A percentile compares a stretch with the other conserved stretches of the same genome.
Conservation (phyloP, 2,113 vertebrate genomes). For the Tringa solitaria region DNA sequence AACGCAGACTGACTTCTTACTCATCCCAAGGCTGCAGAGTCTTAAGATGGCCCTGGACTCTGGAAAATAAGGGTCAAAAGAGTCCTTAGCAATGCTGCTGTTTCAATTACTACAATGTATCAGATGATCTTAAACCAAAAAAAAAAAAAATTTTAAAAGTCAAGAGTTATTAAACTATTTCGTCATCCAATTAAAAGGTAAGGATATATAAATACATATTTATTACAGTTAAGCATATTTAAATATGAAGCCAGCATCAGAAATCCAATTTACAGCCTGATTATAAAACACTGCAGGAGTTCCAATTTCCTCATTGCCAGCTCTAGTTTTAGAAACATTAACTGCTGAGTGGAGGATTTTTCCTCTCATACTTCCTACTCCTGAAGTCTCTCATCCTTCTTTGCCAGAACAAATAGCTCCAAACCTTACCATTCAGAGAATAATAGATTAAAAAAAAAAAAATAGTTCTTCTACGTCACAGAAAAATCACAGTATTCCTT, state of each 20-base stretch:
- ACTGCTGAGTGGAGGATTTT: constrained; percentile 10
- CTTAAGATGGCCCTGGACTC: not conserved
- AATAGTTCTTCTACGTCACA: not conserved
- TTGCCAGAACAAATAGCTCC: not conserved
- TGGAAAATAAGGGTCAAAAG: not conserved
- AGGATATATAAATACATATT: not conserved
- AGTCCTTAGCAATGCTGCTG: not conserved
- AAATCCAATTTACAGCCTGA: not conserved
- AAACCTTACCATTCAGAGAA: not conserved
- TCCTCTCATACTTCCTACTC: not conserved
- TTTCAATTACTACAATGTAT: not conserved
- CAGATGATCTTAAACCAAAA: not conserved
- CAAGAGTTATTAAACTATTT: not conserved
- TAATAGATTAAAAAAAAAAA: not conserved
- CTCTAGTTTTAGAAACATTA: not conserved
- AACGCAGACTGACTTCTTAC: not conserved
- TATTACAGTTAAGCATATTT: not conserved
- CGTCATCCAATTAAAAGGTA: not conserved
- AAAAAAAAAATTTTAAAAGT: not conserved
- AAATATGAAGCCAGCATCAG: not conserved
- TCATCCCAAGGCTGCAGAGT: not conserved
- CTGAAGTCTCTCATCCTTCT: not conserved
- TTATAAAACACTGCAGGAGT: constrained; percentile 4
- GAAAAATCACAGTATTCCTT: not conserved
- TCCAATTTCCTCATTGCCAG: not conserved